phyloP scores from a whole-genome alignment of 2,888 invertebrate species.

The Mactromeris polynyma region DNA sequence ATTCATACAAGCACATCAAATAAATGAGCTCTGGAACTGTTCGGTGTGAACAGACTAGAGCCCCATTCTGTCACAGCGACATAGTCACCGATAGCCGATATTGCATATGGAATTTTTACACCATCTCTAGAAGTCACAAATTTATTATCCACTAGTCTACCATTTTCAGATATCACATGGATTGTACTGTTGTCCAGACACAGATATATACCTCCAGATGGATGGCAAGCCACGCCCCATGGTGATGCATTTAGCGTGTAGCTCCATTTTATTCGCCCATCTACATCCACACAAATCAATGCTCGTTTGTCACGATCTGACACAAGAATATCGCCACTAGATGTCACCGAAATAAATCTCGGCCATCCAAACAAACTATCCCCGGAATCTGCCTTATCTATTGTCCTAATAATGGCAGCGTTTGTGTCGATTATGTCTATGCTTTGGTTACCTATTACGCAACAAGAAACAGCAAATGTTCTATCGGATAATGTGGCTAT shows the following conservation, averaged over 20 bases:
- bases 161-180: conserved; percentile 69
- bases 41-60: conserved; percentile 72
- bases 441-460: conserved; percentile 67
- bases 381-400: conserved; percentile 64
- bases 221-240: conserved; percentile 73
- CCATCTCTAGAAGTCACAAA: conserved; percentile 70
- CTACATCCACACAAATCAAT: conserved; percentile 63
- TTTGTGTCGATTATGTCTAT: conserved; percentile 70
- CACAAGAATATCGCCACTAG: conserved; percentile 67
- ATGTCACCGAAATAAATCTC: conserved; percentile 66
- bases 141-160: conserved; percentile 63
- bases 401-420: conserved; percentile 65
- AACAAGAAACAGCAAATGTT: conserved; percentile 71
- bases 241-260: conserved; percentile 69
- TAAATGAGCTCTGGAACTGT: conserved; percentile 70
- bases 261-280: conserved; percentile 70
- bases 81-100: conserved; percentile 60
- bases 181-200: conserved; percentile 72
- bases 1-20: conserved; percentile 24
- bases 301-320: conserved; percentile 73
- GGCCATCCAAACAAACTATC: conserved; percentile 69
- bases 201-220: conserved; percentile 65
- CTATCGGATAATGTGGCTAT: conserved; percentile 65
- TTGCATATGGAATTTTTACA: conserved; percentile 72
- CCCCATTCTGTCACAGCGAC: conserved; percentile 75